phyloP scores from a whole-genome alignment of 2,888 invertebrate species.

The Idaea aversata region DNA sequence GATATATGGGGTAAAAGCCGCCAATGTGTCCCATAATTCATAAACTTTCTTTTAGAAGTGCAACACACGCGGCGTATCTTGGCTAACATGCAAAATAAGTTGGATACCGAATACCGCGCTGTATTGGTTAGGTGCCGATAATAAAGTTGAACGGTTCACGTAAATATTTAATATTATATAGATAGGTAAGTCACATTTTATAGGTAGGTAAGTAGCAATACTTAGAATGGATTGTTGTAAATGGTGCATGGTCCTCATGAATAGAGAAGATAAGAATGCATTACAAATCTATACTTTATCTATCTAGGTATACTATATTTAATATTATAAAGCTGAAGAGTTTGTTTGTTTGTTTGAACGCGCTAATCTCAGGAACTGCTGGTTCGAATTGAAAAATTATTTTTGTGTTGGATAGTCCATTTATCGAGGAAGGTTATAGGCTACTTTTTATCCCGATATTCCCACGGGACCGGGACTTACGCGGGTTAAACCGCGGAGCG shows the following conservation, averaged over 20 bases:
- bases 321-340: no score
- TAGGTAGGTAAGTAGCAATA: not conserved
- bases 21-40: constrained; percentile 57
- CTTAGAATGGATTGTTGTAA: not conserved
- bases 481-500: no score
- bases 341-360: no score
- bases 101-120: constrained; percentile 46
- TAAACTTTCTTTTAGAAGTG: constrained; percentile 65
- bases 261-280: no score
- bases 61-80: constrained; percentile 60
- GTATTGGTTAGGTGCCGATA: constrained; percentile 61
- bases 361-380: no score
- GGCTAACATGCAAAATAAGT: constrained; percentile 72
- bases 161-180: constrained; percentile 14
- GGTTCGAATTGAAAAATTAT: no score
- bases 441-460: no score
- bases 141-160: constrained; percentile 48
- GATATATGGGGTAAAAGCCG: constrained; percentile 27
- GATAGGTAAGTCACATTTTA: not conserved
- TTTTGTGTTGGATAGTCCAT: no score
- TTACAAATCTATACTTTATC: no score
- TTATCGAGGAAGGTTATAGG: no score
- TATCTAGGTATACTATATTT: no score
- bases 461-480: no score
- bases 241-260: not conserved